Conservation (phyloP, 2,797 vertebrate genomes). For the Podarcis lilfordi region DNA sequence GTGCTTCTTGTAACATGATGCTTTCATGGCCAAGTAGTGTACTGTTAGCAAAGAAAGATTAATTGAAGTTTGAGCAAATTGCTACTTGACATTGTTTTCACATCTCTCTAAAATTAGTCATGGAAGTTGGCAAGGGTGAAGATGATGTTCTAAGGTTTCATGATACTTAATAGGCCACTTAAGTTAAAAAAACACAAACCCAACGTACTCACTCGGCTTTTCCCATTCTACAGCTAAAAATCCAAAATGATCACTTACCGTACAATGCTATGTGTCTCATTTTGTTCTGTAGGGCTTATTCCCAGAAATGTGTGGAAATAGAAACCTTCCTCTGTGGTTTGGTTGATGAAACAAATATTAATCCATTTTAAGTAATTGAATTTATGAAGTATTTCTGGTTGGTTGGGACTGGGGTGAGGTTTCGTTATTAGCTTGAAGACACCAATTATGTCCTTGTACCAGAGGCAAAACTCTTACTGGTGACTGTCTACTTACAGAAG, state of each 20-base stretch:
- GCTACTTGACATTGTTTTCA: conserved; percentile 27
- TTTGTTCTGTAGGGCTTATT: neutral
- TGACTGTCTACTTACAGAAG: no score
- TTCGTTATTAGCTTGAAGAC: neutral
- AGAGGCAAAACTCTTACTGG: neutral
- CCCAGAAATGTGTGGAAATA: neutral
- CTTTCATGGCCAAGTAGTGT: neutral
- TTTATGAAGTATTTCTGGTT: neutral
- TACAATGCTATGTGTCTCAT: neutral
- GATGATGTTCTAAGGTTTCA: neutral
- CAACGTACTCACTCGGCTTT: neutral
- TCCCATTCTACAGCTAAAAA: neutral
- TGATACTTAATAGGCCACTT: neutral
- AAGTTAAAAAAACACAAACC: neutral
- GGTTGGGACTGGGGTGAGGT: neutral
- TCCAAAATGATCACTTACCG: neutral
- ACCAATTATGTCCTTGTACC: neutral
- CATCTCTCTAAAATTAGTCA: conserved; percentile 21
- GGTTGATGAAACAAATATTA: neutral
- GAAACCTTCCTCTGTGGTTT: neutral
- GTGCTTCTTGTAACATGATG: conserved; percentile 16
- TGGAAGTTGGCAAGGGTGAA: neutral
- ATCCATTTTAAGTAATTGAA: neutral
- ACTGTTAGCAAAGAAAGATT: neutral
- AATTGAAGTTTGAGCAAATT: conserved; percentile 16